Percentiles rank a stretch among this genome's conserved stretches.
Evolutionary conservation across 2,888 invertebrate genomes (phyloP).

Genomic region (Lysandra coridon): DNA sequence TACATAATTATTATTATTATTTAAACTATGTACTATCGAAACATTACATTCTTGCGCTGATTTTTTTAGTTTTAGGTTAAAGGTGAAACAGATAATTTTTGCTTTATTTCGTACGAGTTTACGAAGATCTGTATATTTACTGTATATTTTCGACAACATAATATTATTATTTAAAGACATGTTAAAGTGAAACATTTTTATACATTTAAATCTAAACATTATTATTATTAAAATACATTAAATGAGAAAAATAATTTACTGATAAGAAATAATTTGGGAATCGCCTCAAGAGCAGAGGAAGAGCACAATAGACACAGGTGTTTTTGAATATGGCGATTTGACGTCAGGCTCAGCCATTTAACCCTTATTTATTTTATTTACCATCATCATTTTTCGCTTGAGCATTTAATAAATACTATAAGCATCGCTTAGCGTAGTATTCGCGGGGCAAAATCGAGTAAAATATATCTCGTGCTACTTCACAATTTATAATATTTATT

Average conservation of each 20-base stretch:
- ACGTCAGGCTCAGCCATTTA: constrained; percentile 35
- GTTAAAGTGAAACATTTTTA: background rate
- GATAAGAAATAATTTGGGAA: background rate
- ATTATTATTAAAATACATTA: background rate
- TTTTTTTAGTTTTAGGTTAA: background rate
- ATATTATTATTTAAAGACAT: background rate
- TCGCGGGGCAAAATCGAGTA: constrained; percentile 8
- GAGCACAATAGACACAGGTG: constrained; percentile 27
- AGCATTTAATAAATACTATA: background rate
- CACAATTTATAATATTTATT: background rate
- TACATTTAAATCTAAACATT: background rate
- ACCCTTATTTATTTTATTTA: background rate
- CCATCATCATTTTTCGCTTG: constrained; percentile 8
- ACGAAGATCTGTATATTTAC: background rate
- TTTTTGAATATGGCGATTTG: constrained; percentile 33
- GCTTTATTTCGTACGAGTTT: background rate
- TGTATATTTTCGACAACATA: background rate
- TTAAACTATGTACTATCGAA: background rate
- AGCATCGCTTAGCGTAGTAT: constrained; percentile 5
- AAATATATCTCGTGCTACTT: background rate
- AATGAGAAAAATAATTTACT: background rate
- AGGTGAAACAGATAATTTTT: background rate
- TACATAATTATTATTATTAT: no score
- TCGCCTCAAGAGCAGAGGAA: background rate
- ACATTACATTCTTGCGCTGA: background rate